Conservation (phyloP, 1,140 invertebrate species). For the Lepidurus couesii region DNA sequence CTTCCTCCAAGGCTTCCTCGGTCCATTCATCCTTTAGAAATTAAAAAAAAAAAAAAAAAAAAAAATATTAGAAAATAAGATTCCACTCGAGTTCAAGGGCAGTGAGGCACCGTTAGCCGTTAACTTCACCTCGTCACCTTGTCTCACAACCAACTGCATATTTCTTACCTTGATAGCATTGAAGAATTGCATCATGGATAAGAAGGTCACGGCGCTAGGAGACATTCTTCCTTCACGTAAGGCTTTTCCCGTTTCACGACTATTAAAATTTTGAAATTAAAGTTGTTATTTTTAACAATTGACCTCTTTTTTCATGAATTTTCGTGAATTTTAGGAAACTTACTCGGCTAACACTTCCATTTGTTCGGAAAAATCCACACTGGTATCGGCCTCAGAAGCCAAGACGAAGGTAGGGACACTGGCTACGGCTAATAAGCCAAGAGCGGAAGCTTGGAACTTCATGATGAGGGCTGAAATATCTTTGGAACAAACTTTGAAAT, state of each 20-base stretch:
- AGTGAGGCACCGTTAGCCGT: neutral
- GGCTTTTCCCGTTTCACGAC: constrained; percentile 2
- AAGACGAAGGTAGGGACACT: neutral
- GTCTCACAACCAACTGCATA: neutral
- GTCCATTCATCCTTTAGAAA: constrained; percentile 19
- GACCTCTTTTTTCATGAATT: neutral
- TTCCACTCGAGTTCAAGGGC: neutral
- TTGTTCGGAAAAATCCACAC: neutral
- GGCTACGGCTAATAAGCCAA: constrained; percentile 2
- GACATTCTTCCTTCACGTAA: constrained; percentile 13
- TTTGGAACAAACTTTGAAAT: neutral
- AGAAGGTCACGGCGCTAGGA: constrained; percentile 26
- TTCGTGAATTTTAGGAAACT: neutral
- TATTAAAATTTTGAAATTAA: neutral
- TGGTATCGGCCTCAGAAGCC: neutral
- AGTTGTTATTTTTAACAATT: neutral
- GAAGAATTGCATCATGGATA: constrained; percentile 33
- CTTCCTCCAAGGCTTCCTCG: constrained; percentile 13
- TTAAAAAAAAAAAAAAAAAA: neutral
- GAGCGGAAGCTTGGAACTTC: neutral
- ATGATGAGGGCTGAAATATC: neutral
- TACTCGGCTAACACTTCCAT: constrained; percentile 9
- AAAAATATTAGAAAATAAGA: neutral
- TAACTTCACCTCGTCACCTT: neutral
- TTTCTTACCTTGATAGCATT: constrained; percentile 30